Base-by-base conservation (phyloP, 1,140 invertebrate genomes). In the Oryzaephilus surinamensis region DNA sequence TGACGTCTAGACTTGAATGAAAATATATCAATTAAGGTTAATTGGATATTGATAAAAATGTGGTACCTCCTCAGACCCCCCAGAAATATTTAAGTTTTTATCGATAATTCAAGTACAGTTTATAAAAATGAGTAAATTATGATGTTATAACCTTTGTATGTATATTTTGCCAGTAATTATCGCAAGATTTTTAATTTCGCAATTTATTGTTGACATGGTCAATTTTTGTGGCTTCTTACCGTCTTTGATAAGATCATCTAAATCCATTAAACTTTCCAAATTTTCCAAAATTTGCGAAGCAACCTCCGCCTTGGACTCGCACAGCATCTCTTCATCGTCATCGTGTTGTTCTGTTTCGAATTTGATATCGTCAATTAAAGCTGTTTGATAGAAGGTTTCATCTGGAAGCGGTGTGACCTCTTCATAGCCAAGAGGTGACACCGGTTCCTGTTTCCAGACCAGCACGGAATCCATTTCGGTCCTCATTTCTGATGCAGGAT, bases 391-490 rank as follows among this genome's bases (percentile, higher is more conserved):
- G 31, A 52, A 45, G 10, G 36, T 33, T 19, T 45, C 40, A 41
- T 51, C 46, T 12, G 32, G 39, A 14, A 43, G 33, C 17, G 37
- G 26, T 35, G 18, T 24, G 33, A 40, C 30, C 38, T 41, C 43
- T 45, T 58, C 54, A 52, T 21, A 43, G 29, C 28, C 37, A 40
- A 53, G 50, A 39, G 67, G 69, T 46, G 68, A 70, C 43, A 58
- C 46, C 27, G 68, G 68, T 54, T 70, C 68, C 38, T 55, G 42
- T 55, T 69, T 70, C 67, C 66, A 69, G 31, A 38, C 32, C 55
- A 59, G 55, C 48, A 57, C 41, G 34, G 58, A 47, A 28, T 54
- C 48, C 45, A 57, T 64, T 39, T 46, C 51, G 45, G 45, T 56
- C 45, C 41, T 57, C 61, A 61, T 41, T 12, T 14, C 21, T 8